Base-by-base conservation (phyloP, 2,888 invertebrate species). In the Meteorus colon region DNA sequence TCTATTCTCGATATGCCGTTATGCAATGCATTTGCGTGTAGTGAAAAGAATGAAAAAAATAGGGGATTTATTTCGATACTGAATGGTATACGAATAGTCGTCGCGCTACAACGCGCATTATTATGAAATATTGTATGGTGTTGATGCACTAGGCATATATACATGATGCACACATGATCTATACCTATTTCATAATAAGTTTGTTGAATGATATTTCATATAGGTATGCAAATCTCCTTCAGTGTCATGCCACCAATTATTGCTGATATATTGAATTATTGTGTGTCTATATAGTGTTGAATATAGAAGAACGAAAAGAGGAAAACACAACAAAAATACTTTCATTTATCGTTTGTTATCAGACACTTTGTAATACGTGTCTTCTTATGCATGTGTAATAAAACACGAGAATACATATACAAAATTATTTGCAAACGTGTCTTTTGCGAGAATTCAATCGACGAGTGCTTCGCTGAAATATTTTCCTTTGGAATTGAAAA, bases 1-100 rank as follows among this genome's bases (percentile, higher is more conserved):
- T 75, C 72, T 76, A 71, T 75, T 67, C 65, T 51, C 29, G 68
- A 24, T 34, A 70, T 62, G 41, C n/a, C n/a, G 51, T 76, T 76
- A 41, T 72, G 55, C 48, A 76, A 76, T 65, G 41, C 63, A 45
- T 71, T 60, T 5, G 68, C 60, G 66, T 66, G 24, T 31, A 8
- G 16, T 66, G 19, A 8, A 34, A 31, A 55, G 24, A 62, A 63
- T 65, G 65, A 73, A 19, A 72, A 48, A 72, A 67, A 66, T 27
- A 59, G 31, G 29, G 48, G 59, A 70, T 70, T 34, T 59, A 29
- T 55, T 70, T 70, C 24, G 55, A 41, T 69, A 60, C 51, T 68
- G 45, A 29, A 72, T 41, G 71, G 55, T 27, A 24, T 48, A 27
- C 16, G 14, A 12, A 29, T 45, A 27, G 41, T 60, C 76, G 62